phyloP scores from a whole-genome alignment of 2,113 vertebrate genomes.

The Pachycephala philippinensis region DNA sequence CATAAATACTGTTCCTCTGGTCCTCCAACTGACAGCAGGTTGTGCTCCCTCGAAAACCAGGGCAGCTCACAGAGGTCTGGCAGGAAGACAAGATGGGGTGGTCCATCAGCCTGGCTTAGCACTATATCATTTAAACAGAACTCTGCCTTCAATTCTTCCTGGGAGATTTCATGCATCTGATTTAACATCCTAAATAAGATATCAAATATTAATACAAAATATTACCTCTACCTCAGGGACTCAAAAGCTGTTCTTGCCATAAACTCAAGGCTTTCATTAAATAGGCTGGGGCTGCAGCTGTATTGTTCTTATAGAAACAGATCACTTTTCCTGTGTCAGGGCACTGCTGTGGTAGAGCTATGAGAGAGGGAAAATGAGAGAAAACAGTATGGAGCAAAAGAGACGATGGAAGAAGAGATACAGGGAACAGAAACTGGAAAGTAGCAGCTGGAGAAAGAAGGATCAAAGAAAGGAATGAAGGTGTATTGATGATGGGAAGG shows the following conservation, averaged over 20 bases:
- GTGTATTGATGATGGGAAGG: background rate
- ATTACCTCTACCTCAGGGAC: slow-evolving; percentile 52
- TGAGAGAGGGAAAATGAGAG: background rate
- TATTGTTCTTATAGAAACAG: slow-evolving; percentile 25
- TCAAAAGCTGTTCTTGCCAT: slow-evolving; percentile 7
- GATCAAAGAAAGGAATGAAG: background rate
- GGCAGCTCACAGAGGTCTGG: background rate
- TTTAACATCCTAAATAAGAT: slow-evolving; percentile 62
- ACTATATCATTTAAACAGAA: slow-evolving; percentile 29
- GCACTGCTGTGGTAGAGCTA: background rate
- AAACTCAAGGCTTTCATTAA: slow-evolving; percentile 48
- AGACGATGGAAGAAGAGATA: background rate
- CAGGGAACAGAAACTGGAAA: background rate
- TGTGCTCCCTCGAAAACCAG: background rate
- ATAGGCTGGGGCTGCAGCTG: slow-evolving; percentile 25
- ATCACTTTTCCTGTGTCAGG: slow-evolving; percentile 35
- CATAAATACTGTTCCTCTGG: background rate
- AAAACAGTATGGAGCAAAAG: background rate
- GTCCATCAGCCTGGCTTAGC: background rate
- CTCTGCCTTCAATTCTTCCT: background rate
- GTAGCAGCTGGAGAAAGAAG: background rate
- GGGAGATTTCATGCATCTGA: slow-evolving; percentile 39
- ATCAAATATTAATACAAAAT: slow-evolving; percentile 68
- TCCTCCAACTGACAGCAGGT: background rate
- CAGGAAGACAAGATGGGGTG: background rate